These are phyloP conservation scores for Leptinotarsa rubiginosa DNA, from an alignment of 2,888 invertebrate species.

Conservation along the genomic window DNA sequence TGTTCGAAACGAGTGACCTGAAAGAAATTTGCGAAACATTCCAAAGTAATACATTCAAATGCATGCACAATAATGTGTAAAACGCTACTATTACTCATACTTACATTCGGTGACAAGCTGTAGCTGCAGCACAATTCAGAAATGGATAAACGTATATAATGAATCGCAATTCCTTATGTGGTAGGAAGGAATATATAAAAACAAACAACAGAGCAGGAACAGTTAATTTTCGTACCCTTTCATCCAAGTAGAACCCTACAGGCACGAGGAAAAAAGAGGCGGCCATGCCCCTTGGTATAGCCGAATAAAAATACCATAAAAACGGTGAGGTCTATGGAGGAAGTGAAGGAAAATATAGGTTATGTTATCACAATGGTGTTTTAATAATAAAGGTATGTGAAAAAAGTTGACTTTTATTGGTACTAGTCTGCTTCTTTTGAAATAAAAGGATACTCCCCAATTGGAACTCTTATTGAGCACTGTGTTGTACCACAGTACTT, in stretches of 20 bases:
- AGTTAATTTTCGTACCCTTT: constrained; percentile 76
- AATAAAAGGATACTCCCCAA: constrained; percentile 94
- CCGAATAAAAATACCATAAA: constrained; percentile 98
- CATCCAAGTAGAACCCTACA: constrained; percentile 79
- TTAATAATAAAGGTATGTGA: neutral
- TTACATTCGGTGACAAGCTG: constrained; percentile 89
- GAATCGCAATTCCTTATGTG: constrained; percentile 97
- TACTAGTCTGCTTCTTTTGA: constrained; percentile 17
- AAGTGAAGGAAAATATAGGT: constrained; percentile 59
- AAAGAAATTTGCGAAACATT: too few species aligned
- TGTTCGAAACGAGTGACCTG: too few species aligned
- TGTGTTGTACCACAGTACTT: constrained; percentile 96
- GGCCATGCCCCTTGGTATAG: constrained; percentile 91
- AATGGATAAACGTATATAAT: constrained; percentile 97
- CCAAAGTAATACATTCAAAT: too few species aligned
- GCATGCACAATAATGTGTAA: too few species aligned
- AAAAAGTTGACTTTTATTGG: too few species aligned
- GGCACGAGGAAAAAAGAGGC: constrained; percentile 84
- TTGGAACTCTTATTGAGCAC: constrained; percentile 93
- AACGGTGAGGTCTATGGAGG: constrained; percentile 87
- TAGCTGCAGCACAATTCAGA: constrained; percentile 89
- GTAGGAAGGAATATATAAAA: constrained; percentile 91
- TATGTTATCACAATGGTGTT: neutral
- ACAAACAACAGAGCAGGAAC: constrained; percentile 84
- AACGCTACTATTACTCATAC: constrained; percentile 62